phyloP scores from a whole-genome alignment of 1,140 invertebrate genomes.

The Anoplolepis gracilipes region DNA sequence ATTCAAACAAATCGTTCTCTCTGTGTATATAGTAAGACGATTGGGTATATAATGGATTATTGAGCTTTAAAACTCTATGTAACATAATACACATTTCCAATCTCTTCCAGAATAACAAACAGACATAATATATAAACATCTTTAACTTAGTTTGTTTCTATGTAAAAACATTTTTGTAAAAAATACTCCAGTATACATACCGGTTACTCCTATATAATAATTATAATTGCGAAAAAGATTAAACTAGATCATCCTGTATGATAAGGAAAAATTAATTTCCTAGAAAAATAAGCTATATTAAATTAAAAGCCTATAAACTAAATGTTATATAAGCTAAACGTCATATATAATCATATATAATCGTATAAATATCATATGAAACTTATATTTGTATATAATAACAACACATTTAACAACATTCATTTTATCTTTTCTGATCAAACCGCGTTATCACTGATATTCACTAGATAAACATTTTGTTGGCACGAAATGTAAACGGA shows the following conservation, averaged over 20 bases:
- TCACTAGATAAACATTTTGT: slow-evolving; percentile 5
- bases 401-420: background rate
- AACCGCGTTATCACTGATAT: slow-evolving; percentile 16
- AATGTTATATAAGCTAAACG: background rate
- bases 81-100: no score
- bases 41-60: no score
- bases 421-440: background rate
- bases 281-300: background rate
- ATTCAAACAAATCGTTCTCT: no score
- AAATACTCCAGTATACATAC: no score
- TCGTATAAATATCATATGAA: slow-evolving; percentile 7
- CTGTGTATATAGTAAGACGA: no score
- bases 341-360: no score
- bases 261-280: background rate
- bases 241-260: background rate
- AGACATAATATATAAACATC: no score
- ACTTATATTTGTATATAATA: background rate
- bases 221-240: background rate
- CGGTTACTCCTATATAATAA: no score
- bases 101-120: no score
- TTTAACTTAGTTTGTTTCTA: no score
- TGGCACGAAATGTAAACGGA: slow-evolving; percentile 16
- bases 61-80: no score
- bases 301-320: background rate
- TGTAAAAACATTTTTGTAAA: no score